Evolutionary conservation across 92 coral and sea anemone species (phyloP), one percentile per base, ranked within the genome.

Genomic region (Zoanthus gigantus): DNA sequence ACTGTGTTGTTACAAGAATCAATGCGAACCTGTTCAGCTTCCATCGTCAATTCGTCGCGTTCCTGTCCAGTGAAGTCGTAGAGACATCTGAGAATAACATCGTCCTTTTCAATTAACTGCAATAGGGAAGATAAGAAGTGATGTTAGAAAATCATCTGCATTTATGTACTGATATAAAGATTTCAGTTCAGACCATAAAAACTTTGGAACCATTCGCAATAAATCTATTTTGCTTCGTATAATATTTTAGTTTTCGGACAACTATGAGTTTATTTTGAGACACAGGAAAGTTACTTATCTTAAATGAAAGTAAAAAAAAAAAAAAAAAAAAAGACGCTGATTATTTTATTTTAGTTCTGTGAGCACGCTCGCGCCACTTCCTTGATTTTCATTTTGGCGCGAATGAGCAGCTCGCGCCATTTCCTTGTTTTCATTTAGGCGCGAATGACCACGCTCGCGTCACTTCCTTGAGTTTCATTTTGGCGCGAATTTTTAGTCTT

Each of bases 1-100:
- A 23, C 23, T 23, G 23, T 23, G 23, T 23, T 14, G 7, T n/a
- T 60, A 14, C 16, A 16, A 4, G 18, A 60, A 10, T 1, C 2
- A 37, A 13, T 18, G 16, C 87, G 69, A 88, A 97, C 99, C 94
- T 97, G 98, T 23, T 94, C 94, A 12, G 92, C 92, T 6, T 92
- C 95, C 75, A 97, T 93, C 4, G 98, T 94, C 23, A 97, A 80
- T 77, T 97, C 99, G 46, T 97, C 99, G 30, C 90, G 87, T 60
- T 97, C 99, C 77, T 97, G 97, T 9, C 97, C 99, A 52, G 72
- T 80, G 83, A 97, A 97, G 91, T 97, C 98, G 87, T 90, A 97
- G 77, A 97, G 77, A 82, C 99, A 97, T 47, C 92, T 90, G 50
- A 97, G 86, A 67, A 97, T 90, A 79, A 91, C 92, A 46, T 94